Base-by-base conservation (phyloP, 2,797 vertebrate species). In the Ctenopoma kingsleyae region DNA sequence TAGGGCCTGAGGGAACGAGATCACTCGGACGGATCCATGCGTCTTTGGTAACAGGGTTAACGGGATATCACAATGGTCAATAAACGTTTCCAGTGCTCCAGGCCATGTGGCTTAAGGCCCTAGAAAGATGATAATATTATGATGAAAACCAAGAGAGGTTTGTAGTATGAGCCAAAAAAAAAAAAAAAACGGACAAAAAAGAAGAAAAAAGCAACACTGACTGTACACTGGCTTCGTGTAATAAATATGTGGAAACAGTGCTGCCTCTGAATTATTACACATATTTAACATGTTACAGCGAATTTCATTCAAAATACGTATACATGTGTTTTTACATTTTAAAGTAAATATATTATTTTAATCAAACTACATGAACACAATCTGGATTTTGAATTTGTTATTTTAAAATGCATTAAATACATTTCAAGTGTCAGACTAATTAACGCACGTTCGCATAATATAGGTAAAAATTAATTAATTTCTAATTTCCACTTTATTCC, bases 1-100 rank as follows among this genome's bases (percentile, higher is more conserved):
- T 82, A 92, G 93, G 95, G 95, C 95, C 96, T 90, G 94, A 96
- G 94, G 95, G 95, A 94, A 94, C 94, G 92, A 95, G 96, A 96
- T 95, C 95, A 96, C 94, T 95, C 94, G 94, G 93, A 92, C 93
- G 92, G 94, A 95, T 95, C 95, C 93, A 91, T 92, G 96, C 92
- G 94, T 95, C 95, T 95, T 95, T 92, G 93, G 91, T 96, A 95
- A 96, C 95, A 94, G 95, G 86, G 84, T 90, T 90, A 92, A 91
- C 84, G 65, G 81, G 89, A 93, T 94, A 91, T 94, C 94, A 95
- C 92, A 91, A 85, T 90, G 93, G 95, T 96, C 95, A 95, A 95
- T 92, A 94, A 93, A 94, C 93, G 71, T n/a, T 64, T 80, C 60
- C 82, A 84, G 77, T 64, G 59, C 67, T 67, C 74, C 76, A 19